Base-by-base conservation (phyloP, 2,888 invertebrate species). In the Cryptophagus acutangulus region DNA sequence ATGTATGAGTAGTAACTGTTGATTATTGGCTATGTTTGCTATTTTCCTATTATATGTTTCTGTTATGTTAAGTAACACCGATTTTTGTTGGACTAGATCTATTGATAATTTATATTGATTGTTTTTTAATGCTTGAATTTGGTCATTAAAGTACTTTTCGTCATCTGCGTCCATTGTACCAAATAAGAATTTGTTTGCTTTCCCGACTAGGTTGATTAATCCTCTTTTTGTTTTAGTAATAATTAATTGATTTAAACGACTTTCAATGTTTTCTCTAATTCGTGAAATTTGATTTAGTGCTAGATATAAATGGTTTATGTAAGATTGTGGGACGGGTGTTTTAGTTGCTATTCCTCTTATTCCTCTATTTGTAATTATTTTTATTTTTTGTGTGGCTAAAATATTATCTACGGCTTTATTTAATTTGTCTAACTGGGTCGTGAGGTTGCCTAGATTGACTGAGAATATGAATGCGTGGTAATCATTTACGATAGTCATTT, bases 151-250 rank as follows among this genome's bases (percentile, higher is more conserved):
- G 12, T 26, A 26, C 9, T n/a, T 8, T n/a, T 26, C 26, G 26
- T 26, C 26, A 8, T 26, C n/a, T 26, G 26, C 3, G 9, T 26
- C 26, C 26, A 26, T 26, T 3, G 26, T 26, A 12, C 26, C 26
- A 3, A 3, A 26, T 3, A 26, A 8, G 3, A 26, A 8, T 26
- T 26, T 26, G 12, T 26, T 26, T 3, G 26, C 26, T 26, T 3
- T 26, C 10, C 26, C 26, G 9, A 26, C 26, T 26, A 26, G 12
- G 9, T 26, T 26, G 3, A 26, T n/a, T 26, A 26, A 26, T 6
- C 26, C 26, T n/a, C 26, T 26, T 26, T 26, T 26, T 3, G 4
- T 4, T 26, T 8, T 26, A 4, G n/a, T n/a, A 4, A 26, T 3
- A 12, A 8, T 6, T 8, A 26, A n/a, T 26, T 26, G 26, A 26